Evolutionary conservation across 1,140 invertebrate genomes (phyloP).

Genomic region (Aricia agestis): DNA sequence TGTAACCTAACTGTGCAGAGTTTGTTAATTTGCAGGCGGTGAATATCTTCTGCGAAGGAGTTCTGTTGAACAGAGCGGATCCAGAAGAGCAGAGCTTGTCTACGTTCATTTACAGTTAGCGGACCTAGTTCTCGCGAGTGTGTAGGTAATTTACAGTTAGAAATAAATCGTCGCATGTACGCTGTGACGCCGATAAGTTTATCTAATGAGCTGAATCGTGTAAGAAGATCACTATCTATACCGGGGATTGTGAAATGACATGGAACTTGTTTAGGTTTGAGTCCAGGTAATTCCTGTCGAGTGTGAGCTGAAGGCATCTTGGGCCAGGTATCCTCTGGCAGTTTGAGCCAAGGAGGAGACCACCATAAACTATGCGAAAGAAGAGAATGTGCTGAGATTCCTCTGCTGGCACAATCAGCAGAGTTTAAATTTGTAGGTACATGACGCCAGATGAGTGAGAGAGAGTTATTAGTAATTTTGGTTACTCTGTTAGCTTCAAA

Average conservation of each 20-base stretch:
- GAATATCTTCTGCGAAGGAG: background rate
- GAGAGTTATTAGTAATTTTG: too few species aligned
- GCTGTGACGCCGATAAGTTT: constrained; percentile 4
- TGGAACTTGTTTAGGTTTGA: constrained; percentile 10
- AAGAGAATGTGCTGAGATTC: constrained; percentile 25
- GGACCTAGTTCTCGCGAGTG: background rate
- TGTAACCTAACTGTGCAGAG: background rate
- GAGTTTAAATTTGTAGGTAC: constrained; percentile 17
- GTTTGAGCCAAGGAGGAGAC: constrained; percentile 21
- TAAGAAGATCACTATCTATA: constrained; percentile 6
- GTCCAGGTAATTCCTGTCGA: constrained; percentile 22
- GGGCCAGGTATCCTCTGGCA: constrained; percentile 22
- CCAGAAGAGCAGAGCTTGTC: constrained; percentile 5
- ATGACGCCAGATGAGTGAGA: too few species aligned
- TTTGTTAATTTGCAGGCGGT: background rate
- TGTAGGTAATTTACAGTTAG: background rate
- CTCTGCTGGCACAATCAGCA: constrained; percentile 30
- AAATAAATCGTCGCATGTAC: background rate
- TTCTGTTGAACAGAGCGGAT: background rate
- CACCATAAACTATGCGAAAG: too few species aligned
- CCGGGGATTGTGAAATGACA: background rate
- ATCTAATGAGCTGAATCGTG: constrained; percentile 4
- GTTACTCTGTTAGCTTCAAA: too few species aligned
- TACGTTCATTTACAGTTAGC: background rate
- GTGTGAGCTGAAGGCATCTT: constrained; percentile 22